phyloP scores from a whole-genome alignment of 2,888 invertebrate species.

The Ganaspis brasiliensis region DNA sequence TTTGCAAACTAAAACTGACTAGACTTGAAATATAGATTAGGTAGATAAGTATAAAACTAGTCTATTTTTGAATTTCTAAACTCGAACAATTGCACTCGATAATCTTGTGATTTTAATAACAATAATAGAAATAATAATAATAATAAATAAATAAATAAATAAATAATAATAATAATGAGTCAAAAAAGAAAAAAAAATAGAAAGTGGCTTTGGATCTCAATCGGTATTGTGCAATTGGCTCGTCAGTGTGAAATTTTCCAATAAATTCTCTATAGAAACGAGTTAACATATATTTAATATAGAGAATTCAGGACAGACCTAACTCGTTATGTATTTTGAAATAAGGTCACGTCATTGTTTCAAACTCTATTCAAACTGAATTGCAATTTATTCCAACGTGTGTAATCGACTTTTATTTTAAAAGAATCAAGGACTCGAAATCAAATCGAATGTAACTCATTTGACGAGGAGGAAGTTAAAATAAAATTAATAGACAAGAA shows the following conservation, averaged over 20 bases:
- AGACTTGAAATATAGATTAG: neutral
- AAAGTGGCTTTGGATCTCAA: conserved; percentile 42
- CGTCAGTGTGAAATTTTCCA: conserved; percentile 63
- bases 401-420: neutral
- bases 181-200: neutral
- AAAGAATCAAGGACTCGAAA: neutral
- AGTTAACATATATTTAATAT: conserved; percentile 22
- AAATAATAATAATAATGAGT: neutral
- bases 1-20: neutral
- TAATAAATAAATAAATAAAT: neutral
- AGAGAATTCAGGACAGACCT: conserved; percentile 26
- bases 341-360: conserved; percentile 49
- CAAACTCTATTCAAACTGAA: conserved; percentile 22
- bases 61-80: conserved; percentile 3
- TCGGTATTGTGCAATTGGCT: conserved; percentile 80
- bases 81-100: conserved; percentile 22
- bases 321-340: conserved; percentile 44
- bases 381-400: conserved; percentile 11
- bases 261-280: conserved; percentile 49
- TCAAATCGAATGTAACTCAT: too few species aligned
- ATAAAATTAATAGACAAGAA: too few species aligned
- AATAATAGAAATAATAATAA: too few species aligned
- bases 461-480: too few species aligned
- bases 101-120: neutral
- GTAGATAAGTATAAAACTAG: neutral